Base-by-base conservation (phyloP, 2,888 invertebrate species). In the Drosophila siamana region DNA sequence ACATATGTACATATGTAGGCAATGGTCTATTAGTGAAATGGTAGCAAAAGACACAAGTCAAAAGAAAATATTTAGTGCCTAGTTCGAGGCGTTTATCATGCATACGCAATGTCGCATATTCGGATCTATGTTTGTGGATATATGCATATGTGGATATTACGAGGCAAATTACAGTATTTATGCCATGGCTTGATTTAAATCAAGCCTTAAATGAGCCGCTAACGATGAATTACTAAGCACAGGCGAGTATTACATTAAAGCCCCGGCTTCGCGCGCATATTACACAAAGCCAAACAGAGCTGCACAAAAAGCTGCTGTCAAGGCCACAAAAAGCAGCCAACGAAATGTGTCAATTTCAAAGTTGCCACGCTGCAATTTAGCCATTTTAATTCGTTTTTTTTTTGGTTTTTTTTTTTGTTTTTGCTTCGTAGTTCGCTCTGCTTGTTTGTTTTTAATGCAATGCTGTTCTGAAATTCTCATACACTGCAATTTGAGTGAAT, bases 11-110 rank as follows among this genome's bases (percentile, higher is more conserved):
- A n/a, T n/a, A n/a, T n/a, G n/a, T n/a, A n/a, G n/a, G 51, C 54
- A 74, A 80, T 69, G 66, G 69, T 60, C 71, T 67, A 81, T 81
- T 73, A 75, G 78, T 55, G 41, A 67, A 71, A 69, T 63, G 60
- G 28, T 43, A 56, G 67, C 57, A 63, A 68, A 68, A 60, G 54
- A 63, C 59, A 64, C 44, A 16, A 36, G 16, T 43, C 52, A 51
- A 61, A 22, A 44, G 26, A 50, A 33, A 28, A 66, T 66, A 63
- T 80, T 80, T 69, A 69, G 74, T 72, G 57, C 38, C 62, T 62
- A 48, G 77, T 69, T 67, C 26, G 30, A 63, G 80, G 64, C 68
- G 70, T 73, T 86, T 86, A 69, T 71, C 70, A 71, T 64, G 68
- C 57, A 56, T 41, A 50, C 50, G 22, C 56, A 19, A 19, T 26